Conservation (phyloP, 2,113 vertebrate species). For the Varanus komodoensis region DNA sequence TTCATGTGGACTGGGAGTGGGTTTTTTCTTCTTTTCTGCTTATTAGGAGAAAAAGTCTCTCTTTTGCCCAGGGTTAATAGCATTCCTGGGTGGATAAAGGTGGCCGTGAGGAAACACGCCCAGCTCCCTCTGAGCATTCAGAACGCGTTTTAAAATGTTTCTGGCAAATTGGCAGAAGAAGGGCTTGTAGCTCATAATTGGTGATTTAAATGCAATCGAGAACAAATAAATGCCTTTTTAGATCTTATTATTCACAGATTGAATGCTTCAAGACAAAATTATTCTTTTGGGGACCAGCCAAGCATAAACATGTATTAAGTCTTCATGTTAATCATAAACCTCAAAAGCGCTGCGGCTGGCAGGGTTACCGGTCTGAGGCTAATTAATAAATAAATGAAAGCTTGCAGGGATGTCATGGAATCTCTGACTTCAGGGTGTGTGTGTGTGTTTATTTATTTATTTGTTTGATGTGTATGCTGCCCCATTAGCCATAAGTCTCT, state of each 20-base stretch:
- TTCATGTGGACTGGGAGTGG: slow-evolving; percentile 73
- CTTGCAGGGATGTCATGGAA: slow-evolving; percentile 44
- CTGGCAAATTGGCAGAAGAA: slow-evolving; percentile 80
- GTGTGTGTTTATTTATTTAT: no score
- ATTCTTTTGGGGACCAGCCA: slow-evolving; percentile 78
- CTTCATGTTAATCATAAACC: slow-evolving; percentile 70
- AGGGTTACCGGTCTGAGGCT: slow-evolving; percentile 60
- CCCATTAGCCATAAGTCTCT: no score
- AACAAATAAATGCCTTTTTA: slow-evolving; percentile 84
- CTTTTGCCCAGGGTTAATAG: slow-evolving; percentile 78
- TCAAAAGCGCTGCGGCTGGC: slow-evolving; percentile 64
- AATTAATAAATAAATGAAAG: slow-evolving; percentile 41
- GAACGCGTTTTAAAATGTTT: slow-evolving; percentile 79
- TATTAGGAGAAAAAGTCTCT: slow-evolving; percentile 67
- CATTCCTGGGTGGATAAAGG: slow-evolving; percentile 82
- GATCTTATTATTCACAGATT: slow-evolving; percentile 82
- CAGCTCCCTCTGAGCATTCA: slow-evolving; percentile 75
- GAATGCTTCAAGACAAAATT: slow-evolving; percentile 77
- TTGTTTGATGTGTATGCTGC: no score
- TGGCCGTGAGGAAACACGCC: slow-evolving; percentile 78
- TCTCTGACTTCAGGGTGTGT: slow-evolving; percentile 40
- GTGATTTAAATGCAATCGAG: slow-evolving; percentile 80
- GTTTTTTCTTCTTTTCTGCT: slow-evolving; percentile 65
- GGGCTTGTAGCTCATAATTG: slow-evolving; percentile 79
- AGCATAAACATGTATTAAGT: slow-evolving; percentile 72